Evolutionary conservation across 2,888 invertebrate species (phyloP).

Genomic region (Oscheius sp.): DNA sequence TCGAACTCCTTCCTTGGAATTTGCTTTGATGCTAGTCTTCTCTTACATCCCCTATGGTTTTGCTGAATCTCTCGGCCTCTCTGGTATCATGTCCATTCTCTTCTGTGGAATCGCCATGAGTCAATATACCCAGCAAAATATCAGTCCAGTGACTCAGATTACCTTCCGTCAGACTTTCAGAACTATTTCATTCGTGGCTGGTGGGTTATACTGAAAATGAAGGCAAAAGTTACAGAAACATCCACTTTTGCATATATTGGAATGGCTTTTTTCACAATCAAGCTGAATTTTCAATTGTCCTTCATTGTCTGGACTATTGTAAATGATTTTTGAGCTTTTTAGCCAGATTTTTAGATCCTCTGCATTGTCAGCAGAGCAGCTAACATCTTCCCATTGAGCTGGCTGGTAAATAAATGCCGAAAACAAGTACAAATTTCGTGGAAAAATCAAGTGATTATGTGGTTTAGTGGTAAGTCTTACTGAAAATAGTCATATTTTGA

Average conservation of each 20-base stretch:
- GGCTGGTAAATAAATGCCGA: constrained; percentile 87
- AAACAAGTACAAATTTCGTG: constrained; percentile 88
- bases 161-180: constrained; percentile 99
- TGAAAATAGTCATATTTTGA: too few species aligned
- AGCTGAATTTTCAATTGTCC: constrained; percentile 86
- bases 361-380: constrained; percentile 91
- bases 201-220: constrained; percentile 60
- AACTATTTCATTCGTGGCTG: constrained; percentile 91
- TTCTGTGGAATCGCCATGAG: constrained; percentile 99
- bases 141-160: constrained; percentile 97
- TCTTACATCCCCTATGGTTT: constrained; percentile 97
- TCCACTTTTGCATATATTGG: constrained; percentile 98
- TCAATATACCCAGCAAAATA: constrained; percentile 97
- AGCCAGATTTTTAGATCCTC: constrained; percentile 74
- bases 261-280: constrained; percentile 90
- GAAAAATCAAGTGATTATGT: constrained; percentile 99
- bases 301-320: constrained; percentile 91
- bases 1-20: constrained; percentile 96
- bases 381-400: constrained; percentile 93
- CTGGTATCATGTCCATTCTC: constrained; percentile 98
- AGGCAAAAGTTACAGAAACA: constrained; percentile 78
- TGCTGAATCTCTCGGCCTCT: constrained; percentile 93
- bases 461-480: constrained; percentile 84
- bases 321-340: constrained; percentile 58
- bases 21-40: constrained; percentile 97